A percentile compares a stretch with the other conserved stretches of the same genome.
Conservation (phyloP, 2,888 invertebrate genomes). For the Conistra vaccinii region DNA sequence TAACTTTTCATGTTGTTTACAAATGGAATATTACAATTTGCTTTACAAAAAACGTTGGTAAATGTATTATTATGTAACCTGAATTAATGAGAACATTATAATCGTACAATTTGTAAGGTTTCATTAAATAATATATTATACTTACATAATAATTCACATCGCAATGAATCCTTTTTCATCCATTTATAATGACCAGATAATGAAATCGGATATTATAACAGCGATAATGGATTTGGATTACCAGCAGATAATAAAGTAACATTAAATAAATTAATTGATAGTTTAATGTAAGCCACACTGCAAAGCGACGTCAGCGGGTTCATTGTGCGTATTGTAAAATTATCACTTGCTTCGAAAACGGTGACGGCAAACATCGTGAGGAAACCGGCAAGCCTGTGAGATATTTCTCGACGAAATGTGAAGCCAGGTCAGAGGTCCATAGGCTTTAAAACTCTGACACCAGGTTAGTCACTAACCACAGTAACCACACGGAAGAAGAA, state of each 20-base stretch:
- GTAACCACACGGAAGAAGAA: too few species aligned
- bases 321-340: too few species aligned
- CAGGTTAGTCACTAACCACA: too few species aligned
- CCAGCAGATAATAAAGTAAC: background rate
- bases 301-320: too few species aligned
- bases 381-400: too few species aligned
- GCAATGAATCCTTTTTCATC: conserved; percentile 5
- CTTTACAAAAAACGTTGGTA: background rate
- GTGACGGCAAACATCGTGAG: too few species aligned
- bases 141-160: background rate
- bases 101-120: background rate
- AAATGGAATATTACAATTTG: background rate
- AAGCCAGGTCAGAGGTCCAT: too few species aligned
- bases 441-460: too few species aligned
- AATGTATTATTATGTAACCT: background rate
- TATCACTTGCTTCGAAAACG: too few species aligned
- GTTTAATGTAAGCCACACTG: background rate
- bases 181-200: conserved; percentile 14
- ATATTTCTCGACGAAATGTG: too few species aligned
- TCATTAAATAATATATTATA: background rate
- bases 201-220: conserved; percentile 4
- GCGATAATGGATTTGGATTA: background rate
- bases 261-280: conserved; percentile 10
- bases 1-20: background rate
- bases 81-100: background rate